phyloP scores from a whole-genome alignment of 2,888 invertebrate genomes.

The Acrobasis suavella region DNA sequence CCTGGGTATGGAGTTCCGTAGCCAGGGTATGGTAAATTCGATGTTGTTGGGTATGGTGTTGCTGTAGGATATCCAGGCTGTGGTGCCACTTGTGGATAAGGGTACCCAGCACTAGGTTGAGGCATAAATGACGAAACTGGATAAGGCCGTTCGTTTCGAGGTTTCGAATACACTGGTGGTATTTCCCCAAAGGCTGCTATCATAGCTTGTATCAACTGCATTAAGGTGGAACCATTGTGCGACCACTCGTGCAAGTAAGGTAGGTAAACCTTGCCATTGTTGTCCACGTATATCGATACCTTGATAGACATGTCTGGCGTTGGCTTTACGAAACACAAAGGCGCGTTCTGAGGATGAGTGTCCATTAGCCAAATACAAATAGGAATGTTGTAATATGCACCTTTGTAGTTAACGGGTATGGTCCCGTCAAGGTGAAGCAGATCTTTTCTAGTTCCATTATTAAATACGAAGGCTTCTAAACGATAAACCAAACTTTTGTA shows the following conservation, averaged over 20 bases:
- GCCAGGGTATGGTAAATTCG: conserved; percentile 78
- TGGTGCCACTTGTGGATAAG: conserved; percentile 58
- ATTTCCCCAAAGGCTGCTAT: conserved; percentile 95
- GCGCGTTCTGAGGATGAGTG: conserved; percentile 98
- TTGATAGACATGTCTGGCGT: conserved; percentile 98
- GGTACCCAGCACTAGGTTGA: conserved; percentile 66
- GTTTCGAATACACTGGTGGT: conserved; percentile 95
- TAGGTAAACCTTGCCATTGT: conserved; percentile 96
- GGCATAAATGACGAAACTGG: conserved; percentile 76
- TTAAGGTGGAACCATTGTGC: conserved; percentile 90
- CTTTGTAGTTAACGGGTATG: conserved; percentile 95
- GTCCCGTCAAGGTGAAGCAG: conserved; percentile 94
- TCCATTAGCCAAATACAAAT: conserved; percentile 98
- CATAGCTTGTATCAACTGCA: conserved; percentile 95
- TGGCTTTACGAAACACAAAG: conserved; percentile 96
- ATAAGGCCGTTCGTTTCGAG: conserved; percentile 84
- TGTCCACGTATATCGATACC: conserved; percentile 96
- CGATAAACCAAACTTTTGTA: conserved; percentile 74
- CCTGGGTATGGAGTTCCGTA: conserved; percentile 69
- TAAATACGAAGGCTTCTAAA: conserved; percentile 87
- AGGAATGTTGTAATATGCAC: conserved; percentile 96
- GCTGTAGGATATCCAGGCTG: conserved; percentile 62
- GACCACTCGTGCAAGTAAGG: conserved; percentile 98
- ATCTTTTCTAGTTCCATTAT: conserved; percentile 91
- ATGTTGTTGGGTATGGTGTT: conserved; percentile 70